Conservation (phyloP, 2,113 vertebrate genomes). For the Channa maculata region DNA sequence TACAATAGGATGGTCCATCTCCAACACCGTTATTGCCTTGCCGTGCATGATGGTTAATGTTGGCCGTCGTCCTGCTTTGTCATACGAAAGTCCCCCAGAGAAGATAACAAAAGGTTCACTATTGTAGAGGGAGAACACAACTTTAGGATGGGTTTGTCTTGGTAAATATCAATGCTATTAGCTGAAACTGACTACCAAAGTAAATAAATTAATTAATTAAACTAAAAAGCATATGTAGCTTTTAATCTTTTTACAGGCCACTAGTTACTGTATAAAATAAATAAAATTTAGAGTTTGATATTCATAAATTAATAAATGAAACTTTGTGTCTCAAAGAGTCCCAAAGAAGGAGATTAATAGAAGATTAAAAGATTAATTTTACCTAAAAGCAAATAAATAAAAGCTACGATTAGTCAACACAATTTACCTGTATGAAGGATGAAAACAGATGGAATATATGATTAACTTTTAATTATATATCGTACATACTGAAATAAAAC, state of each 20-base stretch:
- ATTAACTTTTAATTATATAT: no score
- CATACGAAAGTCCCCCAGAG: constrained; percentile 96
- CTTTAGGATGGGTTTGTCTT: constrained; percentile 7
- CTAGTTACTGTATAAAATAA: no score
- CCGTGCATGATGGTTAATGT: constrained; percentile 99
- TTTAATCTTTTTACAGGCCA: not conserved
- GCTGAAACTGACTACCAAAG: not conserved
- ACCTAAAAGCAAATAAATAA: no score
- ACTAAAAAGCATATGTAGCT: no score
- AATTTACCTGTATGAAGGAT: no score
- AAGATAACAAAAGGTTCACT: constrained; percentile 98
- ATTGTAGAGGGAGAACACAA: constrained; percentile 35
- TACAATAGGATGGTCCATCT: constrained; percentile 99
- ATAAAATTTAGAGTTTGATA: no score
- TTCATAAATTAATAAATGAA: no score
- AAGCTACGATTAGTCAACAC: no score
- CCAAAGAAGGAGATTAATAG: no score
- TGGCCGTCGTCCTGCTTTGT: constrained; percentile 93
- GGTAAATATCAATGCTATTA: not conserved
- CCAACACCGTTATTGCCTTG: constrained; percentile 96
- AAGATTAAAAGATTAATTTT: no score
- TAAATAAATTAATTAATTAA: not conserved
- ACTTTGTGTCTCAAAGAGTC: no score
- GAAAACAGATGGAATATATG: no score
- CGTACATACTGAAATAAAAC: not conserved